Evolutionary conservation across 2,113 vertebrate species (phyloP).

Genomic region (Macaca mulatta): DNA sequence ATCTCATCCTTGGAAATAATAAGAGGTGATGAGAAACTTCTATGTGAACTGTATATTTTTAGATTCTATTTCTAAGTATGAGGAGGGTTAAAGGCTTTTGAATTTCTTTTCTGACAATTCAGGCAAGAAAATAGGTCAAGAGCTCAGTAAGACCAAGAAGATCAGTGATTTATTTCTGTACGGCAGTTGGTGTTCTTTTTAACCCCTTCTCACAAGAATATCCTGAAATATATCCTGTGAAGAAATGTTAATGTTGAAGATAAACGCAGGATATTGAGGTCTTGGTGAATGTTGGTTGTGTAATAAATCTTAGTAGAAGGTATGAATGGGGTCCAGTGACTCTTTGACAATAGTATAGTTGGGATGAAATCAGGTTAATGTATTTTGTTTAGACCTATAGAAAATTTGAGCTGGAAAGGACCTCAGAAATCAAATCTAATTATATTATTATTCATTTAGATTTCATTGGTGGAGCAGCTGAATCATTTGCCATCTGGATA

Average conservation of each 20-base stretch:
- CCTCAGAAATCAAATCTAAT: constrained; percentile 7
- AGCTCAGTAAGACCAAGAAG: constrained; percentile 48
- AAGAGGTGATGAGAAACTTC: constrained; percentile 32
- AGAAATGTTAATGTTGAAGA: background rate
- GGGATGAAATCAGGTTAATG: background rate
- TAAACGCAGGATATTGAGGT: background rate
- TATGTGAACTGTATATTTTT: constrained; percentile 61
- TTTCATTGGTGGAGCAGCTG: background rate
- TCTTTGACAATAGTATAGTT: background rate
- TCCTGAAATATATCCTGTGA: background rate
- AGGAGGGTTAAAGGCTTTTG: constrained; percentile 69
- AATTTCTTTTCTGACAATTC: constrained; percentile 65
- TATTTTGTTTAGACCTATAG: background rate
- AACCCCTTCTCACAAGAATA: constrained; percentile 5
- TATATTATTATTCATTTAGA: background rate
- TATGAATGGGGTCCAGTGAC: background rate
- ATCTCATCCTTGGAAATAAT: constrained; percentile 47
- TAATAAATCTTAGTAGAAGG: background rate
- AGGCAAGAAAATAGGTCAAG: constrained; percentile 75
- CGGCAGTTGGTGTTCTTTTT: background rate
- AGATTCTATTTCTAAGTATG: constrained; percentile 66
- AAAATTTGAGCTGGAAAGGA: background rate
- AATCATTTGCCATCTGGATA: background rate
- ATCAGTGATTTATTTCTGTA: constrained; percentile 61
- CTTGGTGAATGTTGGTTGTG: background rate